Conservation (phyloP, 2,113 vertebrate genomes). For the Cryptomyrus ogoouensis region DNA sequence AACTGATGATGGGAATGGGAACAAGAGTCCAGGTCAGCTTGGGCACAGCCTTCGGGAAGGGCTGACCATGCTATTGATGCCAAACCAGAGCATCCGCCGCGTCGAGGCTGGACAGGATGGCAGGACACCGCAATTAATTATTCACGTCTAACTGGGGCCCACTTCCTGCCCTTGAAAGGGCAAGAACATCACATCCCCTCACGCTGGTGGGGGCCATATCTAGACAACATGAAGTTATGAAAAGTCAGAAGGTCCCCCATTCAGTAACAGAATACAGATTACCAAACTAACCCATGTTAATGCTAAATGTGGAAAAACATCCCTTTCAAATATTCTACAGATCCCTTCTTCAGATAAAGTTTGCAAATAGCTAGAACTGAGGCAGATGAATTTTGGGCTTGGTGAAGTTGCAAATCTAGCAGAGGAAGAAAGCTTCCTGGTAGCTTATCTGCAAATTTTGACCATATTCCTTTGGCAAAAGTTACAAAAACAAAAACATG, state of each 20-base stretch:
- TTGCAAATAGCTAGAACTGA: background rate
- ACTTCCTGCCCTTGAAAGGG: background rate
- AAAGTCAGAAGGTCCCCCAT: conserved; percentile 32
- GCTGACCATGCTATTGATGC: background rate
- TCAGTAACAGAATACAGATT: conserved; percentile 22
- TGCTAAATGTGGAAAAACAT: conserved; percentile 20
- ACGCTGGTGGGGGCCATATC: background rate
- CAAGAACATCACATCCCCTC: background rate
- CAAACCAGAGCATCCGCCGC: conserved; percentile 21
- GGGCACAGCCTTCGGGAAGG: background rate
- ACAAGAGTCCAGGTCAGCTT: conserved; percentile 19
- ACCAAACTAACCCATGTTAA: conserved; percentile 26
- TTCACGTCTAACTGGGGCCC: background rate
- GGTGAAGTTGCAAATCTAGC: conserved; percentile 42
- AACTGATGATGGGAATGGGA: conserved; percentile 3
- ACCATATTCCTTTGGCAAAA: conserved; percentile 53
- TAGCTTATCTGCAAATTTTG: conserved; percentile 30
- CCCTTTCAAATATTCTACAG: conserved; percentile 23
- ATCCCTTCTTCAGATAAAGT: conserved; percentile 19
- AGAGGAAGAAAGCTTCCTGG: conserved; percentile 29
- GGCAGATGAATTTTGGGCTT: conserved; percentile 8
- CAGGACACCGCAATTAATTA: conserved; percentile 1
- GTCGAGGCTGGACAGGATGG: conserved; percentile 1
- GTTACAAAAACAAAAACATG: conserved; percentile 20
- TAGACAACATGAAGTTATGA: background rate